These are phyloP conservation scores for Parauchenoglanis ngamensis DNA, from an alignment of 2,797 vertebrate species.

Conservation along the genomic window DNA sequence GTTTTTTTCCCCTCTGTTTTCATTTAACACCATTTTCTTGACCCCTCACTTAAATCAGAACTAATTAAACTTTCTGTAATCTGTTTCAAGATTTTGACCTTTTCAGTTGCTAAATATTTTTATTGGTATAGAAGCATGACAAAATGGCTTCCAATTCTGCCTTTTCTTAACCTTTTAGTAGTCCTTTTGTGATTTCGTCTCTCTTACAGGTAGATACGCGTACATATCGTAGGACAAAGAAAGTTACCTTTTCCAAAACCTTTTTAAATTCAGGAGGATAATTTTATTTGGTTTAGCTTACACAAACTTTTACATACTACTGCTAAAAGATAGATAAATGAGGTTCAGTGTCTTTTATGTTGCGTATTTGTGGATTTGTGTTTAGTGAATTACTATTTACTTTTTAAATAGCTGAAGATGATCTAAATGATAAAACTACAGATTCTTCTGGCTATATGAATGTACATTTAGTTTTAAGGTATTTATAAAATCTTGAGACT, in stretches of 20 bases:
- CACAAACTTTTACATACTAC: neutral
- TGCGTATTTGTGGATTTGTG: neutral
- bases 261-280: neutral
- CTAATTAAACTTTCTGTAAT: neutral
- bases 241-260: neutral
- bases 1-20: neutral
- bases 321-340: neutral
- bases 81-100: neutral
- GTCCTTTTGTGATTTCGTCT: neutral
- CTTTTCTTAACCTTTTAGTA: neutral
- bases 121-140: neutral
- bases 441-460: neutral
- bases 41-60: neutral
- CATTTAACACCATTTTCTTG: neutral
- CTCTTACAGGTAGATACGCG: neutral
- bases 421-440: neutral
- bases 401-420: neutral
- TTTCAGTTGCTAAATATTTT: neutral
- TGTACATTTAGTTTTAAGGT: constrained; percentile 14
- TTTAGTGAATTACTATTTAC: constrained; percentile 2
- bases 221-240: neutral
- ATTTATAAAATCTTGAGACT: neutral
- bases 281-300: neutral
- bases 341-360: neutral
- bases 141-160: neutral